Percentiles rank a stretch among this genome's conserved stretches.
Conservation (phyloP, 92 coral and sea anemone species). For the Porites evermanni region DNA sequence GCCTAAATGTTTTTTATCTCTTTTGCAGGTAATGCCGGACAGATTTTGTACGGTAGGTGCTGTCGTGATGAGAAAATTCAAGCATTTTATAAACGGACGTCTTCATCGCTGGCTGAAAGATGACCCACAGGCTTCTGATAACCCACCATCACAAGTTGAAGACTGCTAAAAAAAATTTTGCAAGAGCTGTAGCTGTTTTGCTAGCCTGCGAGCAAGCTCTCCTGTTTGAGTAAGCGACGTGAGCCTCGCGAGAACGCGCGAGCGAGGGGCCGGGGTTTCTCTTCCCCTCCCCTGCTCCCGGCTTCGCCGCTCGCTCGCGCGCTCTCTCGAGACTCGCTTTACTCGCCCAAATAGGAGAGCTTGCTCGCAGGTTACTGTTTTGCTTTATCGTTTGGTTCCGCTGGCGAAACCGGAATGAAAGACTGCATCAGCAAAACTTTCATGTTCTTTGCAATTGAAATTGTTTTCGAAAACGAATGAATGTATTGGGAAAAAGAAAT, state of each 20-base stretch:
- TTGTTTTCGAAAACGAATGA: neutral
- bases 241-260: no score
- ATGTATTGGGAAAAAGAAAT: neutral
- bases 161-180: no score
- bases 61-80: constrained; percentile 69
- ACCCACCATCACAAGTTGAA: neutral
- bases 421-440: neutral
- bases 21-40: constrained; percentile 79
- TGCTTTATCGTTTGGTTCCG: neutral
- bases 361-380: no score
- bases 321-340: no score
- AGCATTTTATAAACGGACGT: constrained; percentile 54
- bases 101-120: constrained; percentile 73
- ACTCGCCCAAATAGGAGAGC: no score
- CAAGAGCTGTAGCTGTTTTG: neutral
- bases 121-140: neutral
- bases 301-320: no score
- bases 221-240: no score
- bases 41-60: constrained; percentile 65
- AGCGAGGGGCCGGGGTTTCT: no score
- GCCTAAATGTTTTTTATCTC: neutral
- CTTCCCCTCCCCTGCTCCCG: no score
- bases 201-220: no score
- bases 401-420: neutral
- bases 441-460: neutral